phyloP scores from a whole-genome alignment of 2,888 invertebrate species.

The Tachina lurida region DNA sequence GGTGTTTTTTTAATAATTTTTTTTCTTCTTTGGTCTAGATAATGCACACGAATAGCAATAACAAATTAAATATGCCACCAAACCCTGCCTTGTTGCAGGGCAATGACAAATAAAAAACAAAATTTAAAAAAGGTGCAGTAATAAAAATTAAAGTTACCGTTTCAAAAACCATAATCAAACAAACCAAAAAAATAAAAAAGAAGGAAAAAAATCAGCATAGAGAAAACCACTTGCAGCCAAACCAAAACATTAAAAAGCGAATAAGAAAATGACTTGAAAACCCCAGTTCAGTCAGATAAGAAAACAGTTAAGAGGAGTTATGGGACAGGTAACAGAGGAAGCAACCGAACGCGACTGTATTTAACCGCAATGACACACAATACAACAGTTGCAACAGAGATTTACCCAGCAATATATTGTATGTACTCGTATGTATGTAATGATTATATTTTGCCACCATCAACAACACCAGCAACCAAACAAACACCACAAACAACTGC shows the following conservation, averaged over 20 bases:
- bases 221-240: conserved; percentile 63
- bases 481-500: conserved; percentile 8
- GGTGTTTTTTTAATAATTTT: background rate
- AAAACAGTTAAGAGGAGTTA: conserved; percentile 51
- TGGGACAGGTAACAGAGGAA: conserved; percentile 44
- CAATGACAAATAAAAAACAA: background rate
- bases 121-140: conserved; percentile 57
- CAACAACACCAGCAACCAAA: conserved; percentile 20
- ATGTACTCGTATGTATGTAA: background rate
- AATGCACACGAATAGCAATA: conserved; percentile 1
- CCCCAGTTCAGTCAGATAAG: conserved; percentile 45
- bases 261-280: background rate
- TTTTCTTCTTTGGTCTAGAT: background rate
- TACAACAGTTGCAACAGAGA: conserved; percentile 63
- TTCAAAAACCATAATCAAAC: conserved; percentile 49
- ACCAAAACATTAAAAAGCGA: conserved; percentile 25
- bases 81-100: conserved; percentile 21
- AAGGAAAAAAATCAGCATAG: background rate
- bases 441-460: conserved; percentile 49
- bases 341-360: conserved; percentile 55
- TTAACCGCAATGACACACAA: conserved; percentile 65
- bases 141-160: conserved; percentile 66
- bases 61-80: conserved; percentile 42
- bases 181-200: conserved; percentile 15
- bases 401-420: conserved; percentile 47